Conservation (phyloP, 1,140 invertebrate species). For the Choristoneura fumiferana region DNA sequence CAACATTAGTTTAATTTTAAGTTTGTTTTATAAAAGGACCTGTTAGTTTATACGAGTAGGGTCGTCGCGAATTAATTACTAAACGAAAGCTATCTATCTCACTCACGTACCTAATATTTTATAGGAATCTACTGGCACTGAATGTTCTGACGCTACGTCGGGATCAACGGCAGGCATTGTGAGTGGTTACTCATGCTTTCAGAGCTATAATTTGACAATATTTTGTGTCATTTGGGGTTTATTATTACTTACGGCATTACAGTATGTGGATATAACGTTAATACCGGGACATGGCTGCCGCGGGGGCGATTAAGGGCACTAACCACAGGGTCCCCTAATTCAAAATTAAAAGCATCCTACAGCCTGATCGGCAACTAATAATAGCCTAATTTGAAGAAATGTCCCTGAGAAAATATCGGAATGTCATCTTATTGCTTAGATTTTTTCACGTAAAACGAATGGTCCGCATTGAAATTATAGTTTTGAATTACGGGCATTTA, state of each 20-base stretch:
- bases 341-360: slow-evolving; percentile 78
- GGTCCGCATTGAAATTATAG: slow-evolving; percentile 48
- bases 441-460: slow-evolving; percentile 58
- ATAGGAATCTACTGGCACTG: slow-evolving; percentile 5
- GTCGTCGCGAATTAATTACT: too few species aligned
- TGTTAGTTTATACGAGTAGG: too few species aligned
- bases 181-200: slow-evolving; percentile 76
- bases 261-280: slow-evolving; percentile 71
- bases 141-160: slow-evolving; percentile 48
- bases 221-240: slow-evolving; percentile 78
- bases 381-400: slow-evolving; percentile 75
- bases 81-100: too few species aligned
- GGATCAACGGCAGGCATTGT: slow-evolving; percentile 65
- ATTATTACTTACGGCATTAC: slow-evolving; percentile 76
- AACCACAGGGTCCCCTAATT: slow-evolving; percentile 76
- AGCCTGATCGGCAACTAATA: slow-evolving; percentile 75
- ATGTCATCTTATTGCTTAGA: slow-evolving; percentile 65
- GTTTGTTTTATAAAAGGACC: too few species aligned
- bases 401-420: slow-evolving; percentile 75
- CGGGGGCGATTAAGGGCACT: slow-evolving; percentile 69
- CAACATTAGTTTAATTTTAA: too few species aligned
- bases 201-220: slow-evolving; percentile 78
- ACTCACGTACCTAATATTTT: too few species aligned
- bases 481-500: slow-evolving; percentile 36
- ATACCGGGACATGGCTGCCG: slow-evolving; percentile 61